Evolutionary conservation across 2,113 vertebrate genomes (phyloP), one percentile per base, ranked within the genome.

Genomic region (Datnioides undecimradiatus): DNA sequence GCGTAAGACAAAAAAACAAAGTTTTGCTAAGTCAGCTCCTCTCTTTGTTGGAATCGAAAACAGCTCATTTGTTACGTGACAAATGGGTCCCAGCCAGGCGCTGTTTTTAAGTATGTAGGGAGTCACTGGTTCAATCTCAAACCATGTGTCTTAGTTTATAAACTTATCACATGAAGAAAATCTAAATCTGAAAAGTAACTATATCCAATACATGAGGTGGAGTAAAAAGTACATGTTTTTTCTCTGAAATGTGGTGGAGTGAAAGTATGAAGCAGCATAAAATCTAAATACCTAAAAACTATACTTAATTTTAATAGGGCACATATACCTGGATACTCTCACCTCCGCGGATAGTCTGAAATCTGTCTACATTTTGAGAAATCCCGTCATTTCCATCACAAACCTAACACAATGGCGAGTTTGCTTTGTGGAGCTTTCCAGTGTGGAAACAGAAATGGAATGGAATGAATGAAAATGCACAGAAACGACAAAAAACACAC

Each of bases 401-500:
- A 36, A 59, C 21, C 2, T 9, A 23, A 23, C 12, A n/a, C 11
- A 46, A 8, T 14, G 27, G 25, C 54, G n/a, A 52, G 62, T 40
- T 68, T 67, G 2, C 11, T 38, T 51, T 8, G 9, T 21, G 10
- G 3, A 8, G n/a, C 9, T 68, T 69, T 69, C 17, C 49, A 27
- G 19, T 7, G 2, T 19, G 1, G 5, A 40, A n/a, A n/a, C 14
- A 23, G 25, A 46, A 36, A n/a, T 19, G 12, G 33, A n/a, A n/a
- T n/a, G n/a, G n/a, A n/a, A 6, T 73, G 25, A 48, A 57, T 5
- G n/a, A 40, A 36, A 23, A 41, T 4, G 38, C 10, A 31, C 13
- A 52, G 25, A 29, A 51, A 52, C 29, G 17, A 67, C 1, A 33
- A 79, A 72, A 27, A 55, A 78, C 45, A n/a, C 59, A 83, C 34